Evolutionary conservation across 2,113 vertebrate species (phyloP).

Genomic region (Otocyon megalotis): DNA sequence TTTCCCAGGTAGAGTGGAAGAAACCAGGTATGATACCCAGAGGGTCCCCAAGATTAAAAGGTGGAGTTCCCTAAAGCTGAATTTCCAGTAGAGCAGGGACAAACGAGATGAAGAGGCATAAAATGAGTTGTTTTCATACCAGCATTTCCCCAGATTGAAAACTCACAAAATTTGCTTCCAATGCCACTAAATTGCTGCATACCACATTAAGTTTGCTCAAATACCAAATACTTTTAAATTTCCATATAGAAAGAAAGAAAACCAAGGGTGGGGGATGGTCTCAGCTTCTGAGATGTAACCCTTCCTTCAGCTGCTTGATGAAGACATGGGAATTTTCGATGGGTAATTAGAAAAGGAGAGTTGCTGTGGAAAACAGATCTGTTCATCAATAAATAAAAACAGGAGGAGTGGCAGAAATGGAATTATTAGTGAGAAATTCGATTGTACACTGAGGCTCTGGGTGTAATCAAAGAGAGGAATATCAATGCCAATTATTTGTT

Average conservation of each 20-base stretch:
- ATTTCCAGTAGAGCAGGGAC: neutral
- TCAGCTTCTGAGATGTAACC: neutral
- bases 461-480: neutral
- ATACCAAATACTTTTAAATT: constrained; percentile 29
- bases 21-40: neutral
- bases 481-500: neutral
- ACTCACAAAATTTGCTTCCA: neutral
- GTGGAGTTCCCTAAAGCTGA: neutral
- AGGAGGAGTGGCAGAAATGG: neutral
- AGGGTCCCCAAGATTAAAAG: neutral
- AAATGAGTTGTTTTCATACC: neutral
- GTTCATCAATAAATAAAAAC: neutral
- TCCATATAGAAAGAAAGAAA: neutral
- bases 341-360: neutral
- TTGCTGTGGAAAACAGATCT: neutral
- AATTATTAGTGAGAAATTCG: neutral
- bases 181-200: neutral
- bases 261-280: fast-evolving
- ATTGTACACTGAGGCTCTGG: neutral
- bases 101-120: neutral
- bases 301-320: neutral
- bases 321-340: neutral
- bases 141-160: neutral
- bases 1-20: neutral
- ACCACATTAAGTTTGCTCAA: neutral